Evolutionary conservation across 2,113 vertebrate species (phyloP), one percentile per base, ranked within the genome.

Genomic region (Electrona antarctica): DNA sequence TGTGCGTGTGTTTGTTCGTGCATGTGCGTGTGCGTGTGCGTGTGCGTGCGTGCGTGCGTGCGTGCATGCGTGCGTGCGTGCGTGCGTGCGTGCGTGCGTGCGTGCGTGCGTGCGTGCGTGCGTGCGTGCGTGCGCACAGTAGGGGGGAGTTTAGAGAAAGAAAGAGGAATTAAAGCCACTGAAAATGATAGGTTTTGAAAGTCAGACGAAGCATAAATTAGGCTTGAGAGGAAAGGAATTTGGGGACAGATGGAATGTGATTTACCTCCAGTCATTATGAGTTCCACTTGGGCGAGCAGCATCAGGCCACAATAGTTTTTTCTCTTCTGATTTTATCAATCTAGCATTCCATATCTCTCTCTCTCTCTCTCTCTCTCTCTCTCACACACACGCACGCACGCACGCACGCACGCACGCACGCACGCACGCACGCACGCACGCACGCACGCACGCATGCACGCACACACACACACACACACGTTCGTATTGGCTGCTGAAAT

Each of bases 191-290:
- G 29, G 29, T 33, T 33, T 33, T 41, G 33, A 41, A 41, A 41
- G 33, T 41, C 33, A 41, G 33, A 41, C 33, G 33, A 41, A 41
- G 33, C 33, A 4, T 41, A 41, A 41, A 41, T 41, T 41, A 41
- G 33, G 0, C 33, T 41, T 41, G 21, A 33, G 48, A 13, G 11
- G 21, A 21, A 21, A 51, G 48, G 54, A 60, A 70, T 66, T 71
- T 64, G 58, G 71, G 80, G 66, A 77, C 64, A 70, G 74, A 84
- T 69, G 76, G 71, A 69, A 78, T 57, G 59, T 77, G 74, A 80
- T 80, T 78, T 81, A 73, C 67, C 77, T 76, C 45, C 73, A 84
- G 79, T 45, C 65, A 67, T 72, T 71, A 49, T 48, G 57, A 86
- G 65, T 59, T 6, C 10, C 3, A 41, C 63, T 64, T 60, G 60